Evolutionary conservation across 2,113 vertebrate species (phyloP).

Genomic region (Dasyornis broadbenti): DNA sequence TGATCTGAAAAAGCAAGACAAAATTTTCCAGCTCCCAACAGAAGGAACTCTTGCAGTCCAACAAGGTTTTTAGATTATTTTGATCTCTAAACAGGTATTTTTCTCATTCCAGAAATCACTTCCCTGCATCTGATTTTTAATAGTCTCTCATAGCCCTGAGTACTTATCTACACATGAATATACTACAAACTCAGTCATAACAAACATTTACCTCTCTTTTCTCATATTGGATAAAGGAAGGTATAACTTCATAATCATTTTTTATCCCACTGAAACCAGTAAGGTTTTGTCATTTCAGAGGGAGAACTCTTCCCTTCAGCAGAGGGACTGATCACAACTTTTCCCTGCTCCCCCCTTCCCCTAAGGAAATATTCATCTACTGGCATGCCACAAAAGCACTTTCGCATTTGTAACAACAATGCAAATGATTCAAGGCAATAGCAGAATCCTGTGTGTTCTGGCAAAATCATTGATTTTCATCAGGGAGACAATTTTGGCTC

Average conservation of each 20-base stretch:
- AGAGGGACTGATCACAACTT: background rate
- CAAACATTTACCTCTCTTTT: background rate
- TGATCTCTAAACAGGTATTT: background rate
- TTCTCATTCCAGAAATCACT: background rate
- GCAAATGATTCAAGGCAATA: background rate
- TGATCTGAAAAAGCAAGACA: background rate
- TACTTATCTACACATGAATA: background rate
- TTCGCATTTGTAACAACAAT: background rate
- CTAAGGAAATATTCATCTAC: background rate
- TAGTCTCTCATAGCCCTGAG: background rate
- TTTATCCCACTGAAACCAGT: background rate
- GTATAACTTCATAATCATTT: background rate
- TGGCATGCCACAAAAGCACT: background rate
- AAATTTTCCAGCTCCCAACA: background rate
- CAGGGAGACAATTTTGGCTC: background rate
- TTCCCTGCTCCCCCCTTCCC: background rate
- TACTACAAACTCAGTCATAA: background rate
- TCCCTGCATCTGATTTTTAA: background rate
- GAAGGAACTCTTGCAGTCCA: background rate
- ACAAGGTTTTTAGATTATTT: background rate
- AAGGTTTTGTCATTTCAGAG: background rate
- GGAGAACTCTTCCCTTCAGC: background rate
- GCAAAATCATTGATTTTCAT: background rate
- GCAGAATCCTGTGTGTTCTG: background rate
- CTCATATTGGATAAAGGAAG: background rate